Evolutionary conservation across 2,888 invertebrate species (phyloP), one percentile per base, ranked within the genome.

Genomic region (Argyra leucocephala): DNA sequence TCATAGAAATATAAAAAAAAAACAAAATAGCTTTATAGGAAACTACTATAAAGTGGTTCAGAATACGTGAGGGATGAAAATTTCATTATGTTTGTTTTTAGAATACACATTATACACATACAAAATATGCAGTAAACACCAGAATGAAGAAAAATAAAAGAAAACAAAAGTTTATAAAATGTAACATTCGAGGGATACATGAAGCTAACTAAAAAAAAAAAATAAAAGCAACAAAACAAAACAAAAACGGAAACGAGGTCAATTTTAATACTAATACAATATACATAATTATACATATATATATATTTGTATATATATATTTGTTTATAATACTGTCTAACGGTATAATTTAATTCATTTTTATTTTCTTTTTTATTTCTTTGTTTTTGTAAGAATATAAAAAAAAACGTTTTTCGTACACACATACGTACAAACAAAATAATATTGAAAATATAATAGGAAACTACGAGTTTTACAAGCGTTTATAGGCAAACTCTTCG

Each of bases 21-120:
- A 48, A 48, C 15, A n/a, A 37, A 37, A 48, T 48, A 48, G 18
- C 6, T 18, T 6, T 10, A 12, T 31, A 31, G 31, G 31, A 48
- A 48, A 48, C 9, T 48, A 18, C 3, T 18, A 48, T 48, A n/a
- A 48, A 48, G 48, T 18, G n/a, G 48, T 48, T n/a, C 18, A 48
- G 48, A 48, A 48, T 48, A 48, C 48, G 48, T 48, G 48, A 48
- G 48, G 48, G 48, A 48, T 48, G 48, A 48, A 12, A n/a, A 18
- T 48, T 48, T 48, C 48, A 48, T 48, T 48, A 48, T n/a, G 48
- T 48, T 18, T 48, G 12, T 48, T 5, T 48, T 48, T 12, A 48
- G n/a, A 2, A 48, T 18, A 48, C 18, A 48, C 48, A 18, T 18
- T 48, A 10, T 48, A 18, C 6, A 48, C 15, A 48, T 48, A 48